These are phyloP conservation scores for Pachypsylla venusta DNA, from an alignment of 1,140 invertebrate species.

Conservation along the genomic window DNA sequence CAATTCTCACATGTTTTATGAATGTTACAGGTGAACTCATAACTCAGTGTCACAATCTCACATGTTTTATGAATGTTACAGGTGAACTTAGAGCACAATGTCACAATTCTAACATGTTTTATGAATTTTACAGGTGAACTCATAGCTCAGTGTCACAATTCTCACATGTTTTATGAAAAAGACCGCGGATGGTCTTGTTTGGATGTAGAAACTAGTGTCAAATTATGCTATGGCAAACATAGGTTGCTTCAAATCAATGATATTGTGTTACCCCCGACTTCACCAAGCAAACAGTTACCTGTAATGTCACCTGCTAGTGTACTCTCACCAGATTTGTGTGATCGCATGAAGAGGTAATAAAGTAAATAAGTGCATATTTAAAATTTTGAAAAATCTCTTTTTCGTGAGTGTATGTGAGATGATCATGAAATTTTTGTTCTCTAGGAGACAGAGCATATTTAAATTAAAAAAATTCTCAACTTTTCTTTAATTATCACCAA, in stretches of 20 bases:
- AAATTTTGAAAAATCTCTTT: neutral
- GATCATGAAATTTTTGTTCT: no score
- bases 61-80: neutral
- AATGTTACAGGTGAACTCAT: no score
- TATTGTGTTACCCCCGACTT: constrained; percentile 16
- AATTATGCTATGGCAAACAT: constrained; percentile 18
- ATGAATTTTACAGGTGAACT: constrained; percentile 12
- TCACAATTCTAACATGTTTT: constrained; percentile 9
- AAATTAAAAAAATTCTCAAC: no score
- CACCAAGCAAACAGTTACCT: constrained; percentile 1
- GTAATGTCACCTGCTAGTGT: constrained; percentile 2
- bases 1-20: no score
- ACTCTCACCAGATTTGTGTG: constrained; percentile 23
- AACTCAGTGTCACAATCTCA: no score
- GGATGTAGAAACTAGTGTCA: constrained; percentile 16
- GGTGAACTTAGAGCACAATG: constrained; percentile 16
- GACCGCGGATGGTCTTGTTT: constrained; percentile 21
- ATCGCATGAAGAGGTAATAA: constrained; percentile 24
- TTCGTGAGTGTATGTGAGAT: neutral
- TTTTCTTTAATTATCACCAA: no score
- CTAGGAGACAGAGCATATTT: no score
- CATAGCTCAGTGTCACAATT: constrained; percentile 11
- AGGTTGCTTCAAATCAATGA: constrained; percentile 18
- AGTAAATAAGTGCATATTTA: constrained; percentile 8
- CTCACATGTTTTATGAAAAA: constrained; percentile 19